Evolutionary conservation across 2,113 vertebrate species (phyloP), one percentile per base, ranked within the genome.

Genomic region (Salvelinus namaycush): DNA sequence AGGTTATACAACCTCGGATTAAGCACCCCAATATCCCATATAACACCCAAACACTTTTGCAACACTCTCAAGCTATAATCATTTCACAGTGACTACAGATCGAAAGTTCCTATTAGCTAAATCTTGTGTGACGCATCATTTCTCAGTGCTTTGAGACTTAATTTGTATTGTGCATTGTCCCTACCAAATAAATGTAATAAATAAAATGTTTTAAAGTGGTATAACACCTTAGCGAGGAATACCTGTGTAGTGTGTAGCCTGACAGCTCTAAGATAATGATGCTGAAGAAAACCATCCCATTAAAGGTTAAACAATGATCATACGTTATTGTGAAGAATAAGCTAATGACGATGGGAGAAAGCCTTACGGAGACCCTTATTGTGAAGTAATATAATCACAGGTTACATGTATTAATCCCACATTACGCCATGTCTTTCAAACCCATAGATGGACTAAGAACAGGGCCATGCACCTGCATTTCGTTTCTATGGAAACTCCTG

Each of bases 401-500:
- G 39, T 44, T 44, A 44, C 9, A 44, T 20, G 1, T 57, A 57
- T 57, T 57, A 57, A 57, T 20, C 13, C 20, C 54, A 57, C 54
- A 57, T 20, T 57, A 57, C 16, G 6, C 4, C 18, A 57, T 44
- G 39, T 44, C 39, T 44, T 44, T 44, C 39, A 57, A 18, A 57
- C 54, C 9, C 54, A 57, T 57, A 57, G 14, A 57, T 44, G 39
- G 39, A 44, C 54, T 20, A 57, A 57, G 54, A 57, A 14, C 4
- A 57, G 1, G 13, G 54, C 16, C 54, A 18, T 57, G 54, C 20
- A 67, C 39, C 65, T 67, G 65, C 31, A 29, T 71, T 64, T 65
- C 75, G 72, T 77, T 80, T 79, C 74, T 78, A 83, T 77, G 78
- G 81, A 73, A 83, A 80, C 72, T 62, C 65, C 60, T 44, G 11